Evolutionary conservation across 2,888 invertebrate species (phyloP), one percentile per base, ranked within the genome.

Genomic region (Serripes groenlandicus): DNA sequence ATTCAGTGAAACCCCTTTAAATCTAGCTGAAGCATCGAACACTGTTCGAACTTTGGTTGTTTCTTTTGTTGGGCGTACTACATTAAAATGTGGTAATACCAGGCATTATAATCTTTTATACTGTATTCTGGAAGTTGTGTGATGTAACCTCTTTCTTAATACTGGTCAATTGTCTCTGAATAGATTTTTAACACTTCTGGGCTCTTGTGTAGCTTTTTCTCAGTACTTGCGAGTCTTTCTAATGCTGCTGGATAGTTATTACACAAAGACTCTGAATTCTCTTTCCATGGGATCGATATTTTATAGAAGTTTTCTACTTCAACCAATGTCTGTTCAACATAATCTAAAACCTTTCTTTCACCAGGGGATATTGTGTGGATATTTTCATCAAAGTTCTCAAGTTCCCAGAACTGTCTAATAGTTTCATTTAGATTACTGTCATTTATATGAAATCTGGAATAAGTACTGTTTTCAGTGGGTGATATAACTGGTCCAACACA

Each of bases 211-310:
- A 30, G 11, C n/a, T 64, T 64, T n/a, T 64, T 64, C n/a, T 32
- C 34, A 1, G 64, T 64, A 32, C 34, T 28, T 15, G 11, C 32
- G 18, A 64, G 34, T 11, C 64, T 64, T 15, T 64, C 26, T 3
- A 32, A 28, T 3, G 64, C 32, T 32, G 32, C 32, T 64, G 11
- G 2, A 26, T 64, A 32, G 32, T 64, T 64, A n/a, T 30, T 64
- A 3, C 1, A 2, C 32, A 64, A n/a, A 26, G 2, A 21, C 7
- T 28, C 32, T 32, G 28, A 18, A n/a, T 64, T 64, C 11, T 58
- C 58, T 64, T 64, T 64, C 64, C 62, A 62, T 62, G 62, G 62
- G 7, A 62, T 32, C 3, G 62, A 5, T 28, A 62, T 30, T 23
- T 28, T 30, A 32, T 62, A 62, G 23, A 28, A 30, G 18, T 30